Percentiles rank a stretch among this genome's conserved stretches.
Conservation (phyloP, 2,797 vertebrate species). For the Euthynnus affinis region DNA sequence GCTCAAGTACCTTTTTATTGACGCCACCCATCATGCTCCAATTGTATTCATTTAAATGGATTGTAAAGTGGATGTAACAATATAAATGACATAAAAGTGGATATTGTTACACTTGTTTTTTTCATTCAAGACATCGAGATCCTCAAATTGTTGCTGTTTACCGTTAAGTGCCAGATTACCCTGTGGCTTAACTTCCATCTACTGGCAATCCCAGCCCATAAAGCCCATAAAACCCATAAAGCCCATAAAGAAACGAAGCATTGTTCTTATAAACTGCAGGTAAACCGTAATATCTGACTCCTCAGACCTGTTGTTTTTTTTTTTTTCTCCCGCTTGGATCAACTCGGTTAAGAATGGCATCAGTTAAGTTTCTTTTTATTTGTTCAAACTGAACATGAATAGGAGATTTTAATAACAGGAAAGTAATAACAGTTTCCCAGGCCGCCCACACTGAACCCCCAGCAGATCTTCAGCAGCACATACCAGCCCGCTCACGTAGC, state of each 20-base stretch:
- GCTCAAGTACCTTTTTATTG: background rate
- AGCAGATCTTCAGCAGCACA: conserved; percentile 47
- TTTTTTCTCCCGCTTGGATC: conserved; percentile 9
- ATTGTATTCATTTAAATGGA: background rate
- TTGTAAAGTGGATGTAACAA: background rate
- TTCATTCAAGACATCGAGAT: background rate
- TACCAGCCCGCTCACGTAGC: conserved; percentile 52
- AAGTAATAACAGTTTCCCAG: conserved; percentile 64
- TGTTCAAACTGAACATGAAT: conserved; percentile 38
- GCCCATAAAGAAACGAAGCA: conserved; percentile 18
- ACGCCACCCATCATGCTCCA: background rate
- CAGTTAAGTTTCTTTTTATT: conserved; percentile 40
- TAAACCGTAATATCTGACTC: conserved; percentile 33
- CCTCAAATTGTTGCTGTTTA: background rate
- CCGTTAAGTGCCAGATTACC: conserved; percentile 10
- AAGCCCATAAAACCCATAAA: background rate
- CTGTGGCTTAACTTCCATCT: conserved; percentile 31
- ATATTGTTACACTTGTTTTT: background rate
- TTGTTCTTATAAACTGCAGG: conserved; percentile 5
- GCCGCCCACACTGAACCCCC: conserved; percentile 60
- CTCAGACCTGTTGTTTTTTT: conserved; percentile 13
- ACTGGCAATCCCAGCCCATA: conserved; percentile 6
- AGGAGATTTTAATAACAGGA: conserved; percentile 59
- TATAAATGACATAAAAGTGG: background rate
- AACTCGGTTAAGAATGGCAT: conserved; percentile 23